A percentile compares a stretch with the other conserved stretches of the same genome.
Conservation (phyloP, 2,113 vertebrate genomes). For the Marmota flaviventris region DNA sequence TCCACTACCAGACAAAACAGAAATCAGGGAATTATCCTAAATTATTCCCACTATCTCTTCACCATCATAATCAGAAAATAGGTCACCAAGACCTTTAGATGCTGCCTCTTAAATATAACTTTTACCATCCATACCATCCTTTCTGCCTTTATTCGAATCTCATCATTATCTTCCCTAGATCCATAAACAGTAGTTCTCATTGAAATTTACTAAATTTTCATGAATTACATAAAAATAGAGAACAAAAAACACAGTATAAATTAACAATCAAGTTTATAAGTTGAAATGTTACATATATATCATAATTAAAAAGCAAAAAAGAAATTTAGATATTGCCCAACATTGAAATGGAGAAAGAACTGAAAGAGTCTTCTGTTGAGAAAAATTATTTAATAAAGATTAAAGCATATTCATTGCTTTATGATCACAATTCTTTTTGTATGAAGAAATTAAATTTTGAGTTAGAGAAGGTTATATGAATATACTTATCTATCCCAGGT, state of each 20-base stretch:
- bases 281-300: background rate
- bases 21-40: background rate
- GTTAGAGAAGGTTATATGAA: background rate
- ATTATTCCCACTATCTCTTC: background rate
- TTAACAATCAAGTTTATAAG: background rate
- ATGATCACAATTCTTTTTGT: background rate
- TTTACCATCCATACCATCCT: background rate
- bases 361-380: background rate
- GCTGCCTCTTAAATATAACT: background rate
- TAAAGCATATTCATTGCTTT: background rate
- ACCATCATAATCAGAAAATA: background rate
- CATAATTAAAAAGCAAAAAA: slow-evolving; percentile 36
- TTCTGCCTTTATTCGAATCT: background rate
- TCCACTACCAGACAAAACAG: background rate
- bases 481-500: background rate
- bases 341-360: background rate
- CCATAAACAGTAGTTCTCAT: background rate
- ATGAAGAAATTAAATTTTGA: background rate
- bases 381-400: background rate
- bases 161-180: no score
- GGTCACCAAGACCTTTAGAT: background rate
- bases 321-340: background rate
- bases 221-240: background rate
- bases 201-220: background rate
- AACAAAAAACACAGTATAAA: background rate